Evolutionary conservation across 2,797 vertebrate genomes (phyloP), one percentile per base, ranked within the genome.

Genomic region (Merluccius polli): DNA sequence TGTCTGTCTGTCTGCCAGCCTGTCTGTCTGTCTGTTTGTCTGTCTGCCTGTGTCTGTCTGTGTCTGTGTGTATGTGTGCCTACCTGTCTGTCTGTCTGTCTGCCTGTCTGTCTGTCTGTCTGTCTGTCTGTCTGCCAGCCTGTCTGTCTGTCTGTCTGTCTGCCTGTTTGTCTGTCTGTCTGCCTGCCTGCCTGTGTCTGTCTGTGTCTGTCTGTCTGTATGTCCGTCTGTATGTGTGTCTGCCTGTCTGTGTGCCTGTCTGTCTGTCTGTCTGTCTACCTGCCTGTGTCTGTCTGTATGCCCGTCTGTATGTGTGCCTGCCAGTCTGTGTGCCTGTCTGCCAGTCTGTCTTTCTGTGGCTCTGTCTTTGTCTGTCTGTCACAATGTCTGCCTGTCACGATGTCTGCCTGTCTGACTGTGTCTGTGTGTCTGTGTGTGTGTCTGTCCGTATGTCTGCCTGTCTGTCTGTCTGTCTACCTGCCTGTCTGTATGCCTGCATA

Each of bases 41-140:
- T 75, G 33, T 16, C 21, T 41, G 31, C 72, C 36, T 35, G 36
- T 84, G 81, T 72, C 36, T 71, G 69, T 59, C 52, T 75, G 48
- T 77, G 75, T 38, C n/a, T 31, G 31, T 71, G 70, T 71, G 70
- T 52, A 1, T 52, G 18, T 52, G 16, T 21, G 44, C 27, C n/a
- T 63, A 24, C 2, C n/a, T 63, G 59, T n/a, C 1, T 24, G n/a
- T 63, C 59, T 63, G 3, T 52, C 9, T 27, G n/a, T 12, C 59
- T 65, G 0, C 5, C n/a, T 65, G 59, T 27, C 8, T 63, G 59
- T 65, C 10, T 65, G n/a, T 27, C 2, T 27, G 4, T 10, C 21
- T 27, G 59, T 27, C 15, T 65, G 59, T 65, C 59, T 29, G 10
- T 27, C 9, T 24, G 2, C 3, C 10, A 12, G 6, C 4, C 59